Evolutionary conservation across 2,113 vertebrate species (phyloP).

Genomic region (Calidris pygmaea): DNA sequence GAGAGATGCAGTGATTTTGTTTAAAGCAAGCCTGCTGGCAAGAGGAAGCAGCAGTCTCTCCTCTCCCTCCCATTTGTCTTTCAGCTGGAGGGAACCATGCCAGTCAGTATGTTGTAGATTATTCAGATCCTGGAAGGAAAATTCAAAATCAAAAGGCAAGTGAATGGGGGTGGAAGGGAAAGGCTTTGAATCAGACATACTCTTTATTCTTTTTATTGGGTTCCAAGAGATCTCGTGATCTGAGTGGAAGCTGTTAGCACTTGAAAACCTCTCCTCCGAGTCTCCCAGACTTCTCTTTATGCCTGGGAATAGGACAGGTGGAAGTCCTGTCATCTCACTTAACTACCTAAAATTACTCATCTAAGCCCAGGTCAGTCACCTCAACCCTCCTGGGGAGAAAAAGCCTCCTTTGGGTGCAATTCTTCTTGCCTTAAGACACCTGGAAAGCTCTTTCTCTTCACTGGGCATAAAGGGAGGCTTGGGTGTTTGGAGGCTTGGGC

Average conservation of each 20-base stretch:
- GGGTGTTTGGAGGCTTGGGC: not conserved
- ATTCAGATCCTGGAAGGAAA: not conserved
- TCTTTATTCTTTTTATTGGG: slow-evolving; percentile 8
- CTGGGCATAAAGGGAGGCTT: not conserved
- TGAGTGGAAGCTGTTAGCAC: not conserved
- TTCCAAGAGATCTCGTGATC: slow-evolving; percentile 14
- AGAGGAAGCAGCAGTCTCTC: not conserved
- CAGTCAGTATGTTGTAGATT: slow-evolving; percentile 4
- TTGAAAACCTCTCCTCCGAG: not conserved
- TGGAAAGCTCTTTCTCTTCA: not conserved
- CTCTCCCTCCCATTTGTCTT: not conserved
- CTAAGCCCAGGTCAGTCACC: not conserved
- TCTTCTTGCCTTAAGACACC: not conserved
- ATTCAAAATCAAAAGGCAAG: slow-evolving; percentile 15
- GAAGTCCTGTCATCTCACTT: not conserved
- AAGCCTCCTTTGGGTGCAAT: not conserved
- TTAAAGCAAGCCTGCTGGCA: not conserved
- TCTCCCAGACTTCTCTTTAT: not conserved
- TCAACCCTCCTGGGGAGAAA: not conserved
- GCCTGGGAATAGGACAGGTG: not conserved
- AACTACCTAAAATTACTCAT: not conserved
- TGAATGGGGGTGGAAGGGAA: not conserved
- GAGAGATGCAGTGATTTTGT: accelerated
- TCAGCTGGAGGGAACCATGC: slow-evolving; percentile 27
- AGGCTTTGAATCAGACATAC: not conserved